These are phyloP conservation scores for Linyphia triangularis DNA, from an alignment of 2,888 invertebrate genomes.

Conservation along the genomic window DNA sequence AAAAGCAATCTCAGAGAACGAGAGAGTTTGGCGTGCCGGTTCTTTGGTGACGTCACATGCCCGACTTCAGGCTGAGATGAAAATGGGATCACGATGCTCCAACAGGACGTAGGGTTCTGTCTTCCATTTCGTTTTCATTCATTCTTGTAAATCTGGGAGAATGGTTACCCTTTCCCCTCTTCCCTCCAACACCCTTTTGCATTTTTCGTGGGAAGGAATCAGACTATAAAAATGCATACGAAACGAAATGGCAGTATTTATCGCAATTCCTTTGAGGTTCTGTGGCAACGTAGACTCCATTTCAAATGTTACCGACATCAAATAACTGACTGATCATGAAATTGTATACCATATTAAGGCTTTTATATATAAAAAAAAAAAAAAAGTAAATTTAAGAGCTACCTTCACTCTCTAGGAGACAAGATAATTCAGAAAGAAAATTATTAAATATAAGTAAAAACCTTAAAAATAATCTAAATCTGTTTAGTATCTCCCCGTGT, in stretches of 20 bases:
- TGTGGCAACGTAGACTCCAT: neutral
- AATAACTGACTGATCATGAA: no score
- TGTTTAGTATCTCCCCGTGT: no score
- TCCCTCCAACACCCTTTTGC: neutral
- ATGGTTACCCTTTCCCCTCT: neutral
- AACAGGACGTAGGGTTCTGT: constrained; percentile 1
- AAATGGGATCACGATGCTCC: constrained; percentile 46
- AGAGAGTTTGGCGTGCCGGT: neutral
- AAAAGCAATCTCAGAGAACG: constrained; percentile 46
- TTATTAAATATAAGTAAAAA: no score
- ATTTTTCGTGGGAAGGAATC: neutral
- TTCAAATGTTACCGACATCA: no score
- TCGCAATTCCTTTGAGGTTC: neutral
- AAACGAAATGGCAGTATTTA: neutral
- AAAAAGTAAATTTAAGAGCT: no score
- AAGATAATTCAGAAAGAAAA: no score
- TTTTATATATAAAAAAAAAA: no score
- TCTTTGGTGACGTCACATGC: constrained; percentile 47
- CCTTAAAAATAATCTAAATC: no score
- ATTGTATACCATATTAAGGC: no score
- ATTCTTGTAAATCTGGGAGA: neutral
- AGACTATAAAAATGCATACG: neutral
- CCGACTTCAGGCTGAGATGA: constrained; percentile 29
- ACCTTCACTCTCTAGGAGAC: no score
- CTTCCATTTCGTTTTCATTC: neutral